A percentile compares a stretch with the other conserved stretches of the same genome.
Conservation (phyloP, 2,797 vertebrate genomes). For the Brachymystax lenok region DNA sequence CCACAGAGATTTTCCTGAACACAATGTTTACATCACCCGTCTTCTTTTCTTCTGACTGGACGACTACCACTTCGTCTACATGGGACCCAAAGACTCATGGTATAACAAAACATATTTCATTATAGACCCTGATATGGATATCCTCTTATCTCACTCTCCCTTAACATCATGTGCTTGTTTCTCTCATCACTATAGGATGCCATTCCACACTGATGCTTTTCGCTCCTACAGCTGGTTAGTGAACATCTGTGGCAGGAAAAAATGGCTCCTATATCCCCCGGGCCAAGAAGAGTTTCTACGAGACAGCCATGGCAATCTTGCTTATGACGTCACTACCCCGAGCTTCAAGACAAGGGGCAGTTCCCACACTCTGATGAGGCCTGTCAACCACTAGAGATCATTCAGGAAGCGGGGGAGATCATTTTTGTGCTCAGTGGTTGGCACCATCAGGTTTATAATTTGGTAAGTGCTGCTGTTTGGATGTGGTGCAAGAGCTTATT, state of each 20-base stretch:
- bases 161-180: neutral
- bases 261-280: conserved; percentile 89
- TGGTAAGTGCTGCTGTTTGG: conserved; percentile 76
- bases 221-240: conserved; percentile 97
- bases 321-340: conserved; percentile 84
- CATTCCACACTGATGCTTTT: conserved; percentile 95
- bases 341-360: conserved; percentile 71
- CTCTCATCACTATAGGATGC: conserved; percentile 80
- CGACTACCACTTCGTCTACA: conserved; percentile 95
- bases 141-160: neutral
- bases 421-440: conserved; percentile 95
- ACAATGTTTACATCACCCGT: conserved; percentile 85
- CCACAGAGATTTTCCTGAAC: conserved; percentile 83
- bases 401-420: conserved; percentile 93
- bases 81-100: conserved; percentile 95
- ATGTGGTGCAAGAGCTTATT: neutral
- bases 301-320: conserved; percentile 83
- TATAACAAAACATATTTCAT: conserved; percentile 53
- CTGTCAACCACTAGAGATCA: conserved; percentile 86
- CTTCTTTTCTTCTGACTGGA: conserved; percentile 97
- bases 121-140: neutral
- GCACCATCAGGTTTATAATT: conserved; percentile 97
- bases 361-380: conserved; percentile 74
- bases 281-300: conserved; percentile 87
- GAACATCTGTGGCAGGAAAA: conserved; percentile 93